Conservation (phyloP, 2,888 invertebrate species). For the Lacanobia wlatinum region DNA sequence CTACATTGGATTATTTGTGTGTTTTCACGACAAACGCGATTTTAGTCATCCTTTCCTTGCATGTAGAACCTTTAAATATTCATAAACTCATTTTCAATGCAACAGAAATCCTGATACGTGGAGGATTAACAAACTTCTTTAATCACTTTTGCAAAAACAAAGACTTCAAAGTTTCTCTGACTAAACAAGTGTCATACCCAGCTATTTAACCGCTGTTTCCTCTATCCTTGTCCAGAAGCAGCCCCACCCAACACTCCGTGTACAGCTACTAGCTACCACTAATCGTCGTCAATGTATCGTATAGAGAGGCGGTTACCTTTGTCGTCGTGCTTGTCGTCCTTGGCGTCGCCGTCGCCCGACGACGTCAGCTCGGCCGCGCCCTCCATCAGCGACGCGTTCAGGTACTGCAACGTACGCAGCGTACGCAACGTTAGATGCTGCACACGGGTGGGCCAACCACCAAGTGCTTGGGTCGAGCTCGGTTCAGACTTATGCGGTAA, state of each 20-base stretch:
- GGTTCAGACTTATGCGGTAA: too few species aligned
- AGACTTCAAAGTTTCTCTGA: background rate
- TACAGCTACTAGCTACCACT: background rate
- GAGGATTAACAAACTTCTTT: background rate
- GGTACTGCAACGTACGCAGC: slow-evolving; percentile 70
- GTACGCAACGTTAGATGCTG: too few species aligned
- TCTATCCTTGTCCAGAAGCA: too few species aligned
- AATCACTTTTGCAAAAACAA: background rate
- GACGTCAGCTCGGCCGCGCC: slow-evolving; percentile 86
- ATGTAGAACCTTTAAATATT: background rate
- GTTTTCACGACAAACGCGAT: too few species aligned
- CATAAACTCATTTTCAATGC: background rate
- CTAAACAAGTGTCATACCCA: background rate
- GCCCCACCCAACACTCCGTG: too few species aligned
- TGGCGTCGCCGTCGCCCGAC: slow-evolving; percentile 78
- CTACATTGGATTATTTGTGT: too few species aligned
- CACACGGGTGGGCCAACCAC: too few species aligned
- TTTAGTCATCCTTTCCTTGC: background rate
- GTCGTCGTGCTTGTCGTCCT: slow-evolving; percentile 82
- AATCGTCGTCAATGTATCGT: slow-evolving; percentile 41
- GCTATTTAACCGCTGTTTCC: too few species aligned
- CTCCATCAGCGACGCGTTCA: slow-evolving; percentile 80
- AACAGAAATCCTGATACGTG: background rate
- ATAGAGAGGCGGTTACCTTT: slow-evolving; percentile 75
- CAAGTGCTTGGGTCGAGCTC: too few species aligned